Base-by-base conservation (phyloP, 2,113 vertebrate species). In the Bos javanicus region DNA sequence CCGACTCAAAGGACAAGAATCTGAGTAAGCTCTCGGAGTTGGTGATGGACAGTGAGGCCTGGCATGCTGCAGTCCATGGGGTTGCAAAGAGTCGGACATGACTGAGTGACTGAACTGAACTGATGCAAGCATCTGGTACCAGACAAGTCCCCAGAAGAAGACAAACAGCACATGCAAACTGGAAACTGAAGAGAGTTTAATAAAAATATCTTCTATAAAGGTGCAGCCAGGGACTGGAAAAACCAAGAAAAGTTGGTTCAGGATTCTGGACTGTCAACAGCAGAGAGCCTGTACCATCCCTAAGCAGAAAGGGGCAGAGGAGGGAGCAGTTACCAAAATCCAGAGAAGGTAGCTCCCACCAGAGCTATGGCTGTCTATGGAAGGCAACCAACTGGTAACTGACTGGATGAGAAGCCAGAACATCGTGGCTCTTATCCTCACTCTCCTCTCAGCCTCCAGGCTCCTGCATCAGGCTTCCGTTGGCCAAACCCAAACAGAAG, bases 61-160 rank as follows among this genome's bases (percentile, higher is more conserved):
- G 67, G 67, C 19, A 1, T 36, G n/a, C n/a, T 39, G 5, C 19
- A 71, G 67, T 39, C 67, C n/a, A 23, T 71, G 67, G n/a, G 4
- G 4, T 71, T 1, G n/a, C n/a, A 71, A 21, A 71, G 19, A 39
- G 2, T 23, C 1, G 0, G n/a, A 71, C 19, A 39, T 0, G 0
- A 39, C 36, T 39, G 67, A 74, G n/a, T 0, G 3, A 21, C 30
- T n/a, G 33, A 36, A 21, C 67, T 39, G 36, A 74, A 74, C 2
- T 13, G 19, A 74, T 46, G 39, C 30, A 59, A 64, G 7, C 19
- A 33, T 12, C n/a, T 78, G 16, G 7, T 54, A 71, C 6, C 56
- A 43, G 13, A 78, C 28, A 83, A 12, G 2, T 7, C 83, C 43
- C 60, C 25, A n/a, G 17, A 21, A 80, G 56, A 33, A 91, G 56